Percentiles rank a stretch among this genome's conserved stretches.
Conservation (phyloP, 2,888 invertebrate species). For the Mythimna ferrago region DNA sequence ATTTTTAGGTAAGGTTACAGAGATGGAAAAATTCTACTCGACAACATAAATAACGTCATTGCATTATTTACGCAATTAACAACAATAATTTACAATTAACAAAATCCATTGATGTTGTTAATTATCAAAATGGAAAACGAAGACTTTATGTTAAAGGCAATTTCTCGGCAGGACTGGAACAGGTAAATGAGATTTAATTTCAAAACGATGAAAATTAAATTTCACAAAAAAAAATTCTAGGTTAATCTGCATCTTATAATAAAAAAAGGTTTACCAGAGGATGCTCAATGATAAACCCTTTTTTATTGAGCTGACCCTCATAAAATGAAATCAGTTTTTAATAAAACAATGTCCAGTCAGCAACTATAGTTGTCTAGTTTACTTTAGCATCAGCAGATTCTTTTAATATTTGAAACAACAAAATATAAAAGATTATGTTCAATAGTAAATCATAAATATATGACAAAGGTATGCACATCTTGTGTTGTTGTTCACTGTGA, state of each 20-base stretch:
- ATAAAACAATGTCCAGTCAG: not conserved
- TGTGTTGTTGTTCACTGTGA: not conserved
- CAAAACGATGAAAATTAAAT: not conserved
- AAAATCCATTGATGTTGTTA: too few relatives aligned
- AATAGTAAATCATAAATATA: conserved; percentile 20
- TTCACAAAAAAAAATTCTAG: too few relatives aligned
- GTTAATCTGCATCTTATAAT: not conserved
- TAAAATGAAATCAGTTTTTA: not conserved
- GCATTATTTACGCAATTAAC: too few relatives aligned
- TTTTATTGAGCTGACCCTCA: not conserved
- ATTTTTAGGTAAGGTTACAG: too few relatives aligned
- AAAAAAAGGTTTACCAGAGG: too few relatives aligned
- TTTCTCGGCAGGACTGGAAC: not conserved
- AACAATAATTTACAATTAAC: too few relatives aligned
- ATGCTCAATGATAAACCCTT: too few relatives aligned
- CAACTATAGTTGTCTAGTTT: not conserved
- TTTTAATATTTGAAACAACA: conserved; percentile 27
- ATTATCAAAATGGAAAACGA: not conserved
- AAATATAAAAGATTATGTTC: not conserved
- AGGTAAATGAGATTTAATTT: not conserved
- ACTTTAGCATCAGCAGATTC: conserved; percentile 8
- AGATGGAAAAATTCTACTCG: too few relatives aligned
- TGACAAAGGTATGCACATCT: conserved; percentile 29
- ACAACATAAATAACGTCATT: too few relatives aligned
- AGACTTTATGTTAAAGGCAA: not conserved